Percentiles rank a stretch among this genome's conserved stretches.
phyloP scores from a whole-genome alignment of 2,888 invertebrate genomes.

The Lissocephala sabroskyi region DNA sequence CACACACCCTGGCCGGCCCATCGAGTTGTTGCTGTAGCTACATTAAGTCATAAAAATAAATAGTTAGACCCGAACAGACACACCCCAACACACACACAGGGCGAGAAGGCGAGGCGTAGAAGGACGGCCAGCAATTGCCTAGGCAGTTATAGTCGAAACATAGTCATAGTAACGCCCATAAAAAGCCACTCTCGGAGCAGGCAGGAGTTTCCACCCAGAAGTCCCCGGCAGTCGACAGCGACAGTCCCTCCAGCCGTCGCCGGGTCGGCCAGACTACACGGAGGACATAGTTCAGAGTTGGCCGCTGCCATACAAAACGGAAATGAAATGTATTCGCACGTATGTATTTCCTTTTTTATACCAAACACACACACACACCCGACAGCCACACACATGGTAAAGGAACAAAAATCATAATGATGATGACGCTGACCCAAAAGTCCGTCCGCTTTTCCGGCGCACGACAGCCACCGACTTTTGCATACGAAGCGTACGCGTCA shows the following conservation, averaged over 20 bases:
- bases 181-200: background rate
- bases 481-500: slow-evolving; percentile 1
- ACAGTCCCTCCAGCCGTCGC: background rate
- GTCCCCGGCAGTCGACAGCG: too few relatives aligned
- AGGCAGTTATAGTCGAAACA: slow-evolving; percentile 35
- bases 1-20: slow-evolving; percentile 1
- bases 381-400: slow-evolving; percentile 10
- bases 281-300: too few relatives aligned
- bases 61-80: slow-evolving; percentile 39
- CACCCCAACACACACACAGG: slow-evolving; percentile 4
- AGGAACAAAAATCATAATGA: slow-evolving; percentile 33
- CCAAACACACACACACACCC: slow-evolving; percentile 16
- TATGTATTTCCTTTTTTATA: slow-evolving; percentile 40
- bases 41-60: slow-evolving; percentile 28
- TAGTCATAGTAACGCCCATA: slow-evolving; percentile 30
- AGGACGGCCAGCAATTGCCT: background rate
- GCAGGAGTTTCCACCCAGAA: background rate
- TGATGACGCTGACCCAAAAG: slow-evolving; percentile 28
- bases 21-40: background rate
- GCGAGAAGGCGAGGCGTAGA: background rate
- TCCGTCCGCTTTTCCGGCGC: too few relatives aligned
- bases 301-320: too few relatives aligned
- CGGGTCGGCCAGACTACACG: too few relatives aligned
- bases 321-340: slow-evolving; percentile 37
- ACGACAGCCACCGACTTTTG: background rate